Conservation (phyloP, 2,797 vertebrate species). For the Gobio occitaniae region DNA sequence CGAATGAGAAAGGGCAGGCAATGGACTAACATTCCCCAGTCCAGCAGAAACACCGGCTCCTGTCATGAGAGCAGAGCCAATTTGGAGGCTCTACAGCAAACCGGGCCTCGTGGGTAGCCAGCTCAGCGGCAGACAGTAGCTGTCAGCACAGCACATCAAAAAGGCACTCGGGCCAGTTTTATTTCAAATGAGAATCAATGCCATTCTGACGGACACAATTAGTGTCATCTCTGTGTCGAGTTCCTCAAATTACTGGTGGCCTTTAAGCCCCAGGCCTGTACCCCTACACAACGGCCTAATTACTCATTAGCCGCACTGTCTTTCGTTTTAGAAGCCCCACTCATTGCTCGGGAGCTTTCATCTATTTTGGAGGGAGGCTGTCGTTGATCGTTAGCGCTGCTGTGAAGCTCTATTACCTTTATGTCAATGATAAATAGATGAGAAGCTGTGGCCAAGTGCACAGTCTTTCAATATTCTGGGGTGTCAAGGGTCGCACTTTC, state of each 20-base stretch:
- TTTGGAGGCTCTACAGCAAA: slow-evolving; percentile 68
- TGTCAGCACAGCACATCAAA: slow-evolving; percentile 75
- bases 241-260: slow-evolving; percentile 73
- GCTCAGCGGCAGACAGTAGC: slow-evolving; percentile 62
- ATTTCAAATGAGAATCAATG: slow-evolving; percentile 77
- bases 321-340: slow-evolving; percentile 63
- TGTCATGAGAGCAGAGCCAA: slow-evolving; percentile 68
- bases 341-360: slow-evolving; percentile 59
- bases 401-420: slow-evolving; percentile 64
- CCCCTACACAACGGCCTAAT: slow-evolving; percentile 70
- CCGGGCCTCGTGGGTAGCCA: slow-evolving; percentile 65
- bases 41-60: slow-evolving; percentile 55
- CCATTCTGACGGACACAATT: slow-evolving; percentile 72
- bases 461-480: slow-evolving; percentile 59
- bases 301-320: slow-evolving; percentile 69
- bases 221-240: slow-evolving; percentile 76
- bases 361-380: slow-evolving; percentile 59
- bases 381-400: slow-evolving; percentile 57
- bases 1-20: slow-evolving; percentile 47
- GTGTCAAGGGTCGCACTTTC: slow-evolving; percentile 54
- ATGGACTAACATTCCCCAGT: slow-evolving; percentile 54
- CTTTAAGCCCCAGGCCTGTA: slow-evolving; percentile 68
- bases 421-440: slow-evolving; percentile 67
- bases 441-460: slow-evolving; percentile 55
- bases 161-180: slow-evolving; percentile 70